Base-by-base conservation (phyloP, 2,797 vertebrate genomes). In the Pseudochaenichthys georgianus region DNA sequence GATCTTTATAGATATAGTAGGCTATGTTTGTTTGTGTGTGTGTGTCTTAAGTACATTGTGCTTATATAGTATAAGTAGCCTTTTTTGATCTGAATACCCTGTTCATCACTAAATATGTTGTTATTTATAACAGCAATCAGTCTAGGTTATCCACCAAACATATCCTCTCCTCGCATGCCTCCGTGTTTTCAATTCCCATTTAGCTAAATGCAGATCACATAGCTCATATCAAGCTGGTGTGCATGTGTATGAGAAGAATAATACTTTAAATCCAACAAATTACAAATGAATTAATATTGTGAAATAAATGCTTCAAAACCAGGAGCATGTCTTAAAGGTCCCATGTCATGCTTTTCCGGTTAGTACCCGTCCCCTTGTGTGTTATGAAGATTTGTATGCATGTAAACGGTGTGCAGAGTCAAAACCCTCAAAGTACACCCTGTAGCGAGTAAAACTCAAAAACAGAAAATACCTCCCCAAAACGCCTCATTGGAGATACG, bases 81-180 rank as follows among this genome's bases (percentile, higher is more conserved):
- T n/a, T 6, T 9, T 19, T 50, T 8, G 0, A 38, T 38, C 13
- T 54, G 13, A 54, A 54, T 31, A 54, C 52, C 3, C 28, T 2
- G 8, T 54, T 5, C 23, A 28, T 5, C 21, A 8, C 13, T 53
- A 91, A 87, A 97, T n/a, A 21, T 59, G 13, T 19, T 12, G 3
- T 13, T 3, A 10, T 16, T 19, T n/a, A 38, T 38, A 5, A 11
- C 6, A 58, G 17, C 9, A 28, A 13, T 47, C 1, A 28, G 21
- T 51, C 16, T 38, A 38, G 9, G 50, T 10, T 46, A n/a, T 13
- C 19, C 19, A 31, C 5, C 21, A 42, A 42, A 43, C 6, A 43
- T 2, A 19, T n/a, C 58, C 5, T 15, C 9, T 11, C 19, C 15
- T 65, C 28, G 34, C 3, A 10, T 77, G 2, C 42, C 10, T 13